Evolutionary conservation across 2,797 vertebrate species (phyloP).

Genomic region (Pristis pectinata): DNA sequence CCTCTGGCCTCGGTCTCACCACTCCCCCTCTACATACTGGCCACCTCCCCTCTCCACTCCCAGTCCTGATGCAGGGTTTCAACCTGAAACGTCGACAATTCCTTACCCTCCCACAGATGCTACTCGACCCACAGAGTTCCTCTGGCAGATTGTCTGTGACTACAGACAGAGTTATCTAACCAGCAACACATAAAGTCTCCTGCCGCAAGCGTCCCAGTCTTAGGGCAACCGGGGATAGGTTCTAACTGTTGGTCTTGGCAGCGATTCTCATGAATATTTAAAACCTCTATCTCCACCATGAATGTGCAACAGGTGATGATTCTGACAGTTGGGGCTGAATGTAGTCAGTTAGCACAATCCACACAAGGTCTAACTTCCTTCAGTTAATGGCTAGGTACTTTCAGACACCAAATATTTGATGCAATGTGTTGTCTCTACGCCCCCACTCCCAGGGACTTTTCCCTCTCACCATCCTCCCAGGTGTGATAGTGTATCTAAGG

Average conservation of each 20-base stretch:
- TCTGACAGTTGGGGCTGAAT: neutral
- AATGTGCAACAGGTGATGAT: neutral
- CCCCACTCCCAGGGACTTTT: neutral
- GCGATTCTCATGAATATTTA: neutral
- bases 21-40: no score
- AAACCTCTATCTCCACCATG: neutral
- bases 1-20: no score
- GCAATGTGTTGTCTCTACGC: neutral
- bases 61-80: no score
- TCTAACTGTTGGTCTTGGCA: neutral
- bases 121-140: no score
- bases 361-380: neutral
- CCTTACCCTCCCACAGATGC: no score
- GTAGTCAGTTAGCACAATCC: neutral
- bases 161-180: no score
- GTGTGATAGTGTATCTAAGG: neutral
- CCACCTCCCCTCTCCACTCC: no score
- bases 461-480: neutral
- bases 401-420: constrained; percentile 7
- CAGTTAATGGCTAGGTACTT: neutral
- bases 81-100: no score
- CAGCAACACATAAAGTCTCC: no score
- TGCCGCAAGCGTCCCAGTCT: no score
- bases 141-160: no score
- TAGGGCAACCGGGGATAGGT: no score